Percentiles rank a stretch among this genome's conserved stretches.
These are phyloP conservation scores for Phenacoccus solenopsis DNA, from an alignment of 1,140 invertebrate genomes.

Conservation along the genomic window DNA sequence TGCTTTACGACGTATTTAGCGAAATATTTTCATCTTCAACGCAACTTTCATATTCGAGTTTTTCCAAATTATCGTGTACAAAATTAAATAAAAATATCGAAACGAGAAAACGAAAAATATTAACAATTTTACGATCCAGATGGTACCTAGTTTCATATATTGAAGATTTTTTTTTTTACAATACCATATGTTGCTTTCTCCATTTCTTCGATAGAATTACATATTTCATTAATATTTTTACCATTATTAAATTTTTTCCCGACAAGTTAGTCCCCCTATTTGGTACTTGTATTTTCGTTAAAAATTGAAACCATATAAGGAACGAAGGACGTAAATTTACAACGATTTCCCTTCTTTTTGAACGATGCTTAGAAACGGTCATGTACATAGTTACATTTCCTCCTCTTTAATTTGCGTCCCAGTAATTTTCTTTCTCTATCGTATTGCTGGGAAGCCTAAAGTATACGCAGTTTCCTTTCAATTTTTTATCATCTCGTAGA, in stretches of 20 bases:
- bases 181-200: not conserved
- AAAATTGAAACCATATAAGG: too few species aligned
- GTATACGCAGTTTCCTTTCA: not conserved
- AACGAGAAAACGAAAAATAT: not conserved
- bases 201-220: not conserved
- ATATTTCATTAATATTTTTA: not conserved
- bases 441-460: not conserved
- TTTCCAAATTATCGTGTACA: not conserved
- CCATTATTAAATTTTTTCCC: not conserved
- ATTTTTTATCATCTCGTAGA: not conserved
- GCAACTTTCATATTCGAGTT: too few species aligned
- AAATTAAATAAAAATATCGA: slow-evolving; percentile 1
- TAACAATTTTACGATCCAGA: not conserved
- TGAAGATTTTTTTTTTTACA: not conserved
- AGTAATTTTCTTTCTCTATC: not conserved
- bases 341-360: not conserved
- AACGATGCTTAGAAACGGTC: not conserved
- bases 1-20: too few species aligned
- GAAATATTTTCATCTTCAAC: too few species aligned
- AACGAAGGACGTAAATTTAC: not conserved
- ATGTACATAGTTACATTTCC: not conserved
- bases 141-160: not conserved
- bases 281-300: not conserved
- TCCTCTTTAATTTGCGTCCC: not conserved
- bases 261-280: too few species aligned